Evolutionary conservation across 2,797 vertebrate genomes (phyloP).

Genomic region (Heterohyrax brucei): DNA sequence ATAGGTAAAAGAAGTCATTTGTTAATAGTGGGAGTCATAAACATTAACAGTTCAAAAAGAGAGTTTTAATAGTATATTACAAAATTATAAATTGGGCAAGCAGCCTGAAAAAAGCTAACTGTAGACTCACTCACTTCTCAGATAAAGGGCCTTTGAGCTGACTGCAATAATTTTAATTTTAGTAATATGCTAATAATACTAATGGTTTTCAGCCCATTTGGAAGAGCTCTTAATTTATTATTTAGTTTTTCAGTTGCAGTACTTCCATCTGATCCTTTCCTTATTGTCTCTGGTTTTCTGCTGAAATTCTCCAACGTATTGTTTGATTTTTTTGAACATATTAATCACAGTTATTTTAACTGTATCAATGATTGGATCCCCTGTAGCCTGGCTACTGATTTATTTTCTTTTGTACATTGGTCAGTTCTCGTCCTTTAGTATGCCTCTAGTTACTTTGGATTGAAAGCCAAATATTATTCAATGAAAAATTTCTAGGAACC

Average conservation of each 20-base stretch:
- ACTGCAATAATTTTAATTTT: not conserved
- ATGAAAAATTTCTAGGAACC: too few species aligned
- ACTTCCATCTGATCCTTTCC: too few species aligned
- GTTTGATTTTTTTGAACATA: too few species aligned
- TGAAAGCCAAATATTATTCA: not conserved
- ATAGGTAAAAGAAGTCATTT: not conserved
- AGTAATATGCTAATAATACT: not conserved
- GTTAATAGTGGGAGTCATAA: not conserved
- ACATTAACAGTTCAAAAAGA: not conserved
- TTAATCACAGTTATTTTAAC: too few species aligned
- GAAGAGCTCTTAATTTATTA: not conserved
- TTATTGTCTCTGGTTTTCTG: too few species aligned
- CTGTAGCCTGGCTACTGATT: not conserved
- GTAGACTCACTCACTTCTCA: not conserved
- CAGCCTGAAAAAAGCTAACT: not conserved
- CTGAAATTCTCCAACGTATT: too few species aligned
- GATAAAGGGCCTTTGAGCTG: not conserved
- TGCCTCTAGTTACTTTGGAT: not conserved
- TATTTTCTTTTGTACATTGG: constrained; percentile 6
- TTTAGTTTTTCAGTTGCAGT: too few species aligned
- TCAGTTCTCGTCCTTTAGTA: not conserved
- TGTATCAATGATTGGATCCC: not conserved
- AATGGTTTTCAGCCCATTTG: constrained; percentile 27
- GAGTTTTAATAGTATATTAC: not conserved
- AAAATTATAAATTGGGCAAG: not conserved